Evolutionary conservation across 2,797 vertebrate species (phyloP), one percentile per base, ranked within the genome.

Genomic region (Sebastes cheni): DNA sequence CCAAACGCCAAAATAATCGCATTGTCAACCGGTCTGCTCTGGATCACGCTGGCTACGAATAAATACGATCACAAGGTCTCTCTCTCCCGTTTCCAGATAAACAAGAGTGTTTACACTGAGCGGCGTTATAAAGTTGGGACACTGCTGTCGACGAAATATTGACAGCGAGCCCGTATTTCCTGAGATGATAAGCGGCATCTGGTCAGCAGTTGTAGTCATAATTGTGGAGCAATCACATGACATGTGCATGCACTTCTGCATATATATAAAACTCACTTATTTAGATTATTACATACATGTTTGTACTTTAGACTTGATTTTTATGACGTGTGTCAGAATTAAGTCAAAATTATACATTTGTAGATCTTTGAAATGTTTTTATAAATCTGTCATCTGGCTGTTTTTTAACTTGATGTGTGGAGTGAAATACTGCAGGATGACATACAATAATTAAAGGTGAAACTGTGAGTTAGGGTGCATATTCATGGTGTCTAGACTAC

Each of bases 1-100:
- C 89, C 92, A 93, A 91, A 91, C 69, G 83, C 78, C 86, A 84
- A 89, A 93, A 94, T 92, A 92, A 94, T 93, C 88, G 83, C 85
- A 89, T 84, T 81, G 86, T 89, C 87, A 78, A 88, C 89, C 72
- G 89, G 88, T 91, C 82, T 50, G 81, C 65, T 75, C 90, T 81
- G 90, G 88, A 69, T 90, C 39, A 3, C 22, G 1, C 81, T 25
- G 77, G 86, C 80, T 68, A 22, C 61, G 39, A 46, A 83, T 80
- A 82, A 80, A 81, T 60, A 90, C 88, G 81, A 89, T 87, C 88
- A 85, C 90, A 79, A 89, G 88, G 81, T 87, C 79, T 23, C 34
- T 23, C 34, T 80, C 88, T 91, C 61, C 61, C 5, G 56, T 79
- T 89, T 85, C 84, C 85, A 91, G 79, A 85, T 81, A 89, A 92